A percentile compares a stretch with the other conserved stretches of the same genome.
phyloP scores from a whole-genome alignment of 2,113 vertebrate genomes.

The Edolisoma coerulescens region DNA sequence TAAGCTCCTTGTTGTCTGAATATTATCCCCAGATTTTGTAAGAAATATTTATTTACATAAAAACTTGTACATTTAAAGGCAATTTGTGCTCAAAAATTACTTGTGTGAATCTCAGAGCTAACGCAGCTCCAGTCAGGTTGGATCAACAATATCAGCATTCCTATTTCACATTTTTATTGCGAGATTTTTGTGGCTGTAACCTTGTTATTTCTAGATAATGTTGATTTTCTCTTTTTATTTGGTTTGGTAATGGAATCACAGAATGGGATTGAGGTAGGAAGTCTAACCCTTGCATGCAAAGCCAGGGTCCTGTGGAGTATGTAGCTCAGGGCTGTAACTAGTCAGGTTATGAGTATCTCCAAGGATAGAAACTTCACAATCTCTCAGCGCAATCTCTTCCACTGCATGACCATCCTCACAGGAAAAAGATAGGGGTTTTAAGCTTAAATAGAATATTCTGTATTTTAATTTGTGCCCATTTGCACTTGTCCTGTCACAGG shows the following conservation, averaged over 20 bases:
- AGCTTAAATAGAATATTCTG: neutral
- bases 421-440: neutral
- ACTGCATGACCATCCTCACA: accelerated
- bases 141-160: neutral
- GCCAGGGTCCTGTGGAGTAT: neutral
- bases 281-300: neutral
- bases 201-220: neutral
- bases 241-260: neutral
- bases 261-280: neutral
- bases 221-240: neutral
- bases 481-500: neutral
- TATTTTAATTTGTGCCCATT: neutral
- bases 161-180: neutral
- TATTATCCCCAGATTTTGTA: neutral
- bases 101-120: neutral
- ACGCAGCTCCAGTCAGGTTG: neutral
- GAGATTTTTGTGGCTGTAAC: neutral
- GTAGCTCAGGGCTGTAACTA: neutral
- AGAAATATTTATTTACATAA: neutral
- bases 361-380: neutral
- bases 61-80: neutral
- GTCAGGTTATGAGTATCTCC: neutral
- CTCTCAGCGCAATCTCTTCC: neutral
- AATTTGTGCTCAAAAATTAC: neutral
- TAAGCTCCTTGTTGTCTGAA: neutral